Evolutionary conservation across 1,140 invertebrate genomes (phyloP), one percentile per base, ranked within the genome.

Genomic region (Camponotus pennsylvanicus): DNA sequence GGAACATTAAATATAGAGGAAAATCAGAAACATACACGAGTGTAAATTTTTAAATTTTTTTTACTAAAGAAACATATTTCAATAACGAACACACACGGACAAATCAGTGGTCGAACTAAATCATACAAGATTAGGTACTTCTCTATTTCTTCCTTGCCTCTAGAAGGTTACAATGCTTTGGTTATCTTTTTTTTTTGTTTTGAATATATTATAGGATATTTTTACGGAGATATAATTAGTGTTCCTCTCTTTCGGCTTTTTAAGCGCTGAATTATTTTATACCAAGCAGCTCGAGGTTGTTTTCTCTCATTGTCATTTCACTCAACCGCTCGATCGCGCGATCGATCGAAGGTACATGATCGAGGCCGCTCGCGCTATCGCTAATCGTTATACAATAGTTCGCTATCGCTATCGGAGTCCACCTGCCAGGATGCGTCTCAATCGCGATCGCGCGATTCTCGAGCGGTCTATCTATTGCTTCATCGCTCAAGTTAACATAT

Each of bases 21-120:
- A 18, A 21, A 32, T 21, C 55, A n/a, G 15, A n/a, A 76, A 70
- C 21, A 73, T 11, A 8, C 9, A n/a, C 0, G 9, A 37, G 15
- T 27, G 34, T 77, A 85, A 75, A 84, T 91, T 91, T 91, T 91
- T 70, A 66, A 86, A 79, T 80, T 93, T 92, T 93, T 94, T 93
- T 94, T 94, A 93, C 92, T 94, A 94, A 94, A 94, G 93, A 94
- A 94, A 94, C 93, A 94, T 93, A 91, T 92, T 92, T 93, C 90
- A 92, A 80, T 93, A 94, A 94, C 93, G 92, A 94, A 94, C 93
- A 94, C 93, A 93, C 93, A 94, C 92, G 93, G 92, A 94, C 90
- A 94, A 94, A 93, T 93, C 92, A 94, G 89, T 93, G 92, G 91
- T 92, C 89, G 88, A 94, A 94, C 90, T 93, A 93, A 94, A 93